Percentiles rank a stretch among this genome's conserved stretches.
Evolutionary conservation across 2,888 invertebrate genomes (phyloP).

Genomic region (Acanthococcus lagerstroemiae): DNA sequence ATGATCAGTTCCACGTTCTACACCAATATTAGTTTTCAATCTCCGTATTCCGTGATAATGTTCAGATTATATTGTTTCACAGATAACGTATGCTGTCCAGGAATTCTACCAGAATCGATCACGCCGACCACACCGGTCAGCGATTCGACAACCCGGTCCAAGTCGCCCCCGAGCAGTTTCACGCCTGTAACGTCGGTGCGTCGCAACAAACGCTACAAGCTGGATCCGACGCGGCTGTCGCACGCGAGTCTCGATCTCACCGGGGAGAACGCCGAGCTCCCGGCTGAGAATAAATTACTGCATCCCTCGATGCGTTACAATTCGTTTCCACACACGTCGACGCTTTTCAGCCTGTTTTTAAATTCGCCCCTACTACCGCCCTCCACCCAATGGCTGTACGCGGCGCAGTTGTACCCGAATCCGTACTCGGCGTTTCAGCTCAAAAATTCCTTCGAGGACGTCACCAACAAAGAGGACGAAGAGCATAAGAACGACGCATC

Average conservation of each 20-base stretch:
- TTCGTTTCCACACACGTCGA: constrained; percentile 36
- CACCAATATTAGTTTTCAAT: no score
- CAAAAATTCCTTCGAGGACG: constrained; percentile 23
- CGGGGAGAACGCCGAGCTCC: constrained; percentile 20
- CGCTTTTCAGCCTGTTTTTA: constrained; percentile 49
- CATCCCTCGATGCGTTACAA: constrained; percentile 21
- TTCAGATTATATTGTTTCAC: no score
- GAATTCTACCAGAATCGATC: constrained; percentile 14
- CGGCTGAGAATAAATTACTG: background rate
- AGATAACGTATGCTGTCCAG: background rate
- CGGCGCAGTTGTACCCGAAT: constrained; percentile 62
- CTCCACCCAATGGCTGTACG: constrained; percentile 67
- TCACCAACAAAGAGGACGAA: constrained; percentile 13
- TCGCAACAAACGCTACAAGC: background rate
- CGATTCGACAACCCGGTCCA: background rate
- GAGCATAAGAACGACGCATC: background rate
- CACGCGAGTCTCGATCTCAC: background rate
- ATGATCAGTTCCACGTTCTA: no score
- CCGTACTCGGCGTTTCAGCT: constrained; percentile 35
- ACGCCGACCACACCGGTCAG: background rate
- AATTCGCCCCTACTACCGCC: constrained; percentile 65
- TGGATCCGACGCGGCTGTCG: constrained; percentile 35
- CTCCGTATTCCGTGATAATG: no score
- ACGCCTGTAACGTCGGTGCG: constrained; percentile 3
- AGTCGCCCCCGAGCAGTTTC: constrained; percentile 26